A percentile compares a stretch with the other conserved stretches of the same genome.
Evolutionary conservation across 2,888 invertebrate species (phyloP).

Genomic region (Sceliomorpha sp.): DNA sequence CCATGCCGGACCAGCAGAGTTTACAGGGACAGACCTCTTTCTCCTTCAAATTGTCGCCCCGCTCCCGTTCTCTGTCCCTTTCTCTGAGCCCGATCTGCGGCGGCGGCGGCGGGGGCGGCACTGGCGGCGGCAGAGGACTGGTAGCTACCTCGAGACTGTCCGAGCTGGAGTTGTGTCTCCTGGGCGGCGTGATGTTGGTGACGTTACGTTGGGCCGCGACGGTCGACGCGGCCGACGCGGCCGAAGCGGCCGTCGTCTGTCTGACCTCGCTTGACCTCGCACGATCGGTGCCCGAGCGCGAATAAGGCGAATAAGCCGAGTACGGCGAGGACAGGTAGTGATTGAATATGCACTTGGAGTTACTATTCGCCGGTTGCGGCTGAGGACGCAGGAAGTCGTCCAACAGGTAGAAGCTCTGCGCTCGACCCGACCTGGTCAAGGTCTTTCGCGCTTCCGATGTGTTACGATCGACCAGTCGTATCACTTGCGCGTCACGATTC

Average conservation of each 20-base stretch:
- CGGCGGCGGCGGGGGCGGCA: slow-evolving; percentile 81
- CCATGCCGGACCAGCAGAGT: slow-evolving; percentile 75
- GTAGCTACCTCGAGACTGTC: slow-evolving; percentile 78
- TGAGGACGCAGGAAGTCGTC: slow-evolving; percentile 81
- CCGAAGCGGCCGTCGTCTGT: slow-evolving; percentile 23
- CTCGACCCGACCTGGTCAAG: slow-evolving; percentile 71
- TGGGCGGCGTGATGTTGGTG: slow-evolving; percentile 75
- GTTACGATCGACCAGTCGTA: slow-evolving; percentile 32
- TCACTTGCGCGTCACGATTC: slow-evolving; percentile 34
- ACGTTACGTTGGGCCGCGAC: slow-evolving; percentile 48
- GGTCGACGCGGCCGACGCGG: slow-evolving; percentile 7
- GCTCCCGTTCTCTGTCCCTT: slow-evolving; percentile 63
- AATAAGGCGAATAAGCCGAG: slow-evolving; percentile 46
- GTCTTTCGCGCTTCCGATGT: slow-evolving; percentile 51
- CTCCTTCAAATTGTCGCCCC: slow-evolving; percentile 67
- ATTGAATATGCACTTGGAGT: slow-evolving; percentile 71
- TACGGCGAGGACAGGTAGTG: slow-evolving; percentile 72
- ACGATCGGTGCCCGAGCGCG: slow-evolving; percentile 59
- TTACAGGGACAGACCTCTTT: slow-evolving; percentile 75
- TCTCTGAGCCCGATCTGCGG: slow-evolving; percentile 69
- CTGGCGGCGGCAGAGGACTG: slow-evolving; percentile 80
- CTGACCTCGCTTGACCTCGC: slow-evolving; percentile 58
- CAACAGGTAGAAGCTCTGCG: slow-evolving; percentile 81
- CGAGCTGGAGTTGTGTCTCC: slow-evolving; percentile 77
- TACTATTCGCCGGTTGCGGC: slow-evolving; percentile 62